These are phyloP conservation scores for Aporrectodea caliginosa DNA, from an alignment of 1,140 invertebrate species.

Conservation along the genomic window DNA sequence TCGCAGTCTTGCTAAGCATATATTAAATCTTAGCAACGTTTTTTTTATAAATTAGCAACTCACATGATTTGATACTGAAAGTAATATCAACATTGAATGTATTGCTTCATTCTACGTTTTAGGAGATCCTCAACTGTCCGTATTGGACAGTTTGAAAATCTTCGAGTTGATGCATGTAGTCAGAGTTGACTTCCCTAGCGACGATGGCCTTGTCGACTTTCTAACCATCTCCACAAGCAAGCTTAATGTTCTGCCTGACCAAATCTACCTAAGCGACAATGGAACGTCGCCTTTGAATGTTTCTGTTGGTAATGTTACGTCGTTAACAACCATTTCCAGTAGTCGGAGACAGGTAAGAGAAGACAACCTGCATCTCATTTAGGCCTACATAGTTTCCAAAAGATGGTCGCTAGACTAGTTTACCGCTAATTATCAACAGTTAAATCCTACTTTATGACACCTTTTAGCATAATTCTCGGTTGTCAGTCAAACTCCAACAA, in stretches of 20 bases:
- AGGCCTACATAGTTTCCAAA: too few species aligned
- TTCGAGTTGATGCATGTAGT: constrained; percentile 38
- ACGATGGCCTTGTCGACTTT: constrained; percentile 37
- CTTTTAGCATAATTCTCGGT: too few species aligned
- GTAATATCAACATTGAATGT: not conserved
- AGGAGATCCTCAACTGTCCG: constrained; percentile 38
- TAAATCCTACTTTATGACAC: too few species aligned
- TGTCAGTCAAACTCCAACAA: too few species aligned
- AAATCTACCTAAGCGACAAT: constrained; percentile 36
- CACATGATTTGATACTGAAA: not conserved
- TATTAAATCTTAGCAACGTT: too few species aligned
- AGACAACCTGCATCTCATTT: too few species aligned
- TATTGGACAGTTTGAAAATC: constrained; percentile 35
- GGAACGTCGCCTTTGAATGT: constrained; percentile 28
- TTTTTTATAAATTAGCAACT: not conserved
- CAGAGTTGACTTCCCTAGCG: constrained; percentile 32
- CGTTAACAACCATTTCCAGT: too few species aligned
- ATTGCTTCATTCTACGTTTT: not conserved
- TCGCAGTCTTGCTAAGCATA: too few species aligned
- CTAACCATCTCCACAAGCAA: constrained; percentile 35
- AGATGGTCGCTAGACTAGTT: too few species aligned
- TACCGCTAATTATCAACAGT: too few species aligned
- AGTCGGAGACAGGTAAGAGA: too few species aligned
- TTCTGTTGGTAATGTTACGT: constrained; percentile 17
- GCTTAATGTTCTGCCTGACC: constrained; percentile 33